Evolutionary conservation across 2,113 vertebrate species (phyloP).

Genomic region (Mormyrus lacerda): DNA sequence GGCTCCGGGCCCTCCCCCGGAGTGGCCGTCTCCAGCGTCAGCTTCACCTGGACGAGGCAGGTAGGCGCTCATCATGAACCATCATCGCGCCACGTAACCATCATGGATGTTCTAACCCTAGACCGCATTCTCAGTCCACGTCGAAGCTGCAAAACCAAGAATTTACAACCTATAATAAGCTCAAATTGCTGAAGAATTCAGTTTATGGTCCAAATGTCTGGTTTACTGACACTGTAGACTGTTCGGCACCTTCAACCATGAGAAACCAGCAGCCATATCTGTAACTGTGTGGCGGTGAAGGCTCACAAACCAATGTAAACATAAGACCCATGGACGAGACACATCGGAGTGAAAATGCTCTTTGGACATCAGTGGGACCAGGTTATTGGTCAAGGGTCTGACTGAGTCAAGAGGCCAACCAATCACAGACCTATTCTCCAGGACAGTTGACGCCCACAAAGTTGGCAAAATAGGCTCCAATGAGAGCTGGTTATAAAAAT

Average conservation of each 20-base stretch:
- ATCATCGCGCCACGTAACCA: neutral
- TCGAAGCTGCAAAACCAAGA: neutral
- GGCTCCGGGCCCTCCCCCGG: conserved; percentile 34
- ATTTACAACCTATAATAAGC: neutral
- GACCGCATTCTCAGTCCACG: neutral
- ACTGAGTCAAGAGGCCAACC: neutral
- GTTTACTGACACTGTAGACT: neutral
- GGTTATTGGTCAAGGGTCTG: neutral
- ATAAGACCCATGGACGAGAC: neutral
- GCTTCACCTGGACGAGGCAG: conserved; percentile 66
- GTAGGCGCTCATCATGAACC: neutral
- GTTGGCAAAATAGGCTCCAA: neutral
- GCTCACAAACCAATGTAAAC: neutral
- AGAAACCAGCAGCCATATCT: neutral
- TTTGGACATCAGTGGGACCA: neutral
- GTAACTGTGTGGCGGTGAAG: neutral
- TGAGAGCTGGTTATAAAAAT: neutral
- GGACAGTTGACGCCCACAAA: neutral
- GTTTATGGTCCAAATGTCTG: neutral
- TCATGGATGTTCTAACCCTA: neutral
- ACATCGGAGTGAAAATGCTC: neutral
- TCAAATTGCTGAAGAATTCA: neutral
- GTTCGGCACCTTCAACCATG: neutral
- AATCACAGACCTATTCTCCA: neutral
- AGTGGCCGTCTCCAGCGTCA: conserved; percentile 77